phyloP scores from a whole-genome alignment of 2,113 vertebrate genomes.

The Halichoeres trimaculatus region DNA sequence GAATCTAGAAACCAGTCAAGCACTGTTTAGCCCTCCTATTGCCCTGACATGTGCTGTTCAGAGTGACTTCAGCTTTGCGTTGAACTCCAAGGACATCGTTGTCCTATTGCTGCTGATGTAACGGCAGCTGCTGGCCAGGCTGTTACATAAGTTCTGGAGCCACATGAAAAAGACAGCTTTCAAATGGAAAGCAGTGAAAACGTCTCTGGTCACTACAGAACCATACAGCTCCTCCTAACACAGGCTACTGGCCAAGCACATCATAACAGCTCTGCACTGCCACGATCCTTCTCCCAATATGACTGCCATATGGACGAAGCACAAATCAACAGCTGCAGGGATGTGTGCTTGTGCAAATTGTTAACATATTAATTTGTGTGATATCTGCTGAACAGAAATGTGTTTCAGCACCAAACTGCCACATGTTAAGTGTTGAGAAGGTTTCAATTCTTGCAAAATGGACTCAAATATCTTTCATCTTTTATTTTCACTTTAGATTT shows the following conservation, averaged over 20 bases:
- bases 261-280: conserved; percentile 30
- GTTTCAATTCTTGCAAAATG: conserved; percentile 1
- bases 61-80: conserved; percentile 54
- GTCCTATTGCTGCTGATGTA: conserved; percentile 69
- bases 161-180: conserved; percentile 63
- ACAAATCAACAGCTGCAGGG: conserved; percentile 50
- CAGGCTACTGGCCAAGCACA: conserved; percentile 53
- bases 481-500: conserved; percentile 22
- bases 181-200: conserved; percentile 60
- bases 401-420: neutral
- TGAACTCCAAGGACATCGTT: conserved; percentile 52
- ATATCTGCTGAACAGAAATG: conserved; percentile 25
- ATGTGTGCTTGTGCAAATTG: conserved; percentile 32
- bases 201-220: conserved; percentile 54
- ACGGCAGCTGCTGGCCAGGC: conserved; percentile 61
- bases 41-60: conserved; percentile 42
- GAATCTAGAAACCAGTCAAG: conserved; percentile 49
- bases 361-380: conserved; percentile 36
- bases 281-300: conserved; percentile 27
- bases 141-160: conserved; percentile 73
- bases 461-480: neutral
- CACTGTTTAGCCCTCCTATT: conserved; percentile 41
- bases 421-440: neutral
- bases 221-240: conserved; percentile 39
- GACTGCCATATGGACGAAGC: conserved; percentile 38